These are phyloP conservation scores for Crossocerus cetratus DNA, from an alignment of 2,888 invertebrate species.

Conservation along the genomic window DNA sequence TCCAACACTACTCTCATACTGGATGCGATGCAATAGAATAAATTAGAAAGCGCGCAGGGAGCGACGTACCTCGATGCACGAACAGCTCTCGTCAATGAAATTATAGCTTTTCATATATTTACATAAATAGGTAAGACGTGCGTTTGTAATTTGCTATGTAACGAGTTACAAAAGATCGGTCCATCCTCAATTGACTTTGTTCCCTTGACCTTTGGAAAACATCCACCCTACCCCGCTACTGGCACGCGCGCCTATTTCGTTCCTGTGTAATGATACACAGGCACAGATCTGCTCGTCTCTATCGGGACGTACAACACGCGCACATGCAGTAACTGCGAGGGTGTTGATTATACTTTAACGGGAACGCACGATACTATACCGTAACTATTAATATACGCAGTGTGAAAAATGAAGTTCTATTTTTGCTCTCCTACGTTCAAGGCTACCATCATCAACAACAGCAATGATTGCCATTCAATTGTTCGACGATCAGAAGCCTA, in stretches of 20 bases:
- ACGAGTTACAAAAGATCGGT: neutral
- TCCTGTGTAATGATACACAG: too few relatives aligned
- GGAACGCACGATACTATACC: neutral
- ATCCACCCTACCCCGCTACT: too few relatives aligned
- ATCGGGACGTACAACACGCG: too few relatives aligned
- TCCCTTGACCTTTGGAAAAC: neutral
- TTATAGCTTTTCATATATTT: neutral
- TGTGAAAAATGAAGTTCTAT: conserved; percentile 19
- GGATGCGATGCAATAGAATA: neutral
- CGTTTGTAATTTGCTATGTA: neutral
- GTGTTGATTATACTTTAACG: too few relatives aligned
- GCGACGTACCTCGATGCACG: neutral
- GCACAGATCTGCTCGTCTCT: too few relatives aligned
- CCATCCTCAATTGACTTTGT: conserved; percentile 3
- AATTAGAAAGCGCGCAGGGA: neutral
- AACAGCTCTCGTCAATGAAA: neutral
- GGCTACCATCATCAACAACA: neutral
- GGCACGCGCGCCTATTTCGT: too few relatives aligned
- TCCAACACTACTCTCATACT: conserved; percentile 8
- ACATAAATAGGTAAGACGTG: neutral
- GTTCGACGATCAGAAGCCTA: conserved; percentile 21
- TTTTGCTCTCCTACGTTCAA: conserved; percentile 6
- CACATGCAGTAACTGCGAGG: too few relatives aligned
- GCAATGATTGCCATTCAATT: neutral
- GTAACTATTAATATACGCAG: conserved; percentile 18